A percentile compares a stretch with the other conserved stretches of the same genome.
phyloP scores from a whole-genome alignment of 2,113 vertebrate species.

The Arizona elegans region DNA sequence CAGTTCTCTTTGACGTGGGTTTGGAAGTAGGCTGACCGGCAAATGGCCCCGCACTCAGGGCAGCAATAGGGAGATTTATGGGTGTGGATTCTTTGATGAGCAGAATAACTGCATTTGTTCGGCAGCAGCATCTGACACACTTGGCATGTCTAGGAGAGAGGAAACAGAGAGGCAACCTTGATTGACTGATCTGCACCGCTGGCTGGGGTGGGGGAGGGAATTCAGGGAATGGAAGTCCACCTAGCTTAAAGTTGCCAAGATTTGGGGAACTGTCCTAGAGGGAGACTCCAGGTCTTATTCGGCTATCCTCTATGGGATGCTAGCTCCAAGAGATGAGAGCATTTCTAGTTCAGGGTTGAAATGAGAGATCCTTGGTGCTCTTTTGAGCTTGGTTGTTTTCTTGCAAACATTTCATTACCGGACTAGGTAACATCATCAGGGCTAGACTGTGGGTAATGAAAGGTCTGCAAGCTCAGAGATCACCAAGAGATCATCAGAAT shows the following conservation, averaged over 20 bases:
- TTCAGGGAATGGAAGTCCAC: not conserved
- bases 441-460: too few species aligned
- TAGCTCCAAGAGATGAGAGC: too few species aligned
- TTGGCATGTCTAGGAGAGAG: conserved; percentile 78
- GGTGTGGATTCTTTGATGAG: conserved; percentile 88
- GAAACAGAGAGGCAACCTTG: conserved; percentile 25
- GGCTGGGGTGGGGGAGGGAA: not conserved
- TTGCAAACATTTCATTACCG: too few species aligned
- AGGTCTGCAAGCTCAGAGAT: too few species aligned
- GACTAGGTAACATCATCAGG: too few species aligned
- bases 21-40: conserved; percentile 90
- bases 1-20: conserved; percentile 96
- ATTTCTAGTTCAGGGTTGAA: too few species aligned
- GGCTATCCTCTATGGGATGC: too few species aligned
- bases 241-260: not conserved
- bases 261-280: not conserved
- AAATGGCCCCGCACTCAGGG: conserved; percentile 88
- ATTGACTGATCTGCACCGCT: not conserved
- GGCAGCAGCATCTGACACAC: conserved; percentile 93
- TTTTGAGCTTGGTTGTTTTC: too few species aligned
- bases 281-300: not conserved
- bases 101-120: conserved; percentile 91
- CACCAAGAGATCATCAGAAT: too few species aligned
- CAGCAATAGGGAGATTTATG: conserved; percentile 95
- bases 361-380: too few species aligned